phyloP scores from a whole-genome alignment of 1,140 invertebrate species.

The Brachionus paranguensis region DNA sequence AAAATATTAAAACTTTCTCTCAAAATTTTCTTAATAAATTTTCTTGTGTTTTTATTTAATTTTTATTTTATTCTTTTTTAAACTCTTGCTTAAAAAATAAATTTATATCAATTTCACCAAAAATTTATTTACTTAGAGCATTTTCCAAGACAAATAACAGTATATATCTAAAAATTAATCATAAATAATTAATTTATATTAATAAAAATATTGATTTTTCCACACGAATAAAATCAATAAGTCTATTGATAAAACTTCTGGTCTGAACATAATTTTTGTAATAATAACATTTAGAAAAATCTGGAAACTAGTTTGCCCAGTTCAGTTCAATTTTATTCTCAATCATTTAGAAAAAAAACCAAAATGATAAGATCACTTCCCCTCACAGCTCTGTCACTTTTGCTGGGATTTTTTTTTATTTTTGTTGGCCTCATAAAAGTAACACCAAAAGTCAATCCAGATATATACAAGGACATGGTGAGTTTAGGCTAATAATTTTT shows the following conservation, averaged over 20 bases:
- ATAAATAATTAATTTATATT: background rate
- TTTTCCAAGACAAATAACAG: background rate
- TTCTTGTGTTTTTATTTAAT: too few relatives aligned
- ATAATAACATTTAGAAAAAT: background rate
- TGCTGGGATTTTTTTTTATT: constrained; percentile 87
- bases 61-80: too few relatives aligned
- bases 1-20: too few relatives aligned
- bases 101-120: background rate
- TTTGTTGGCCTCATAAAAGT: constrained; percentile 87
- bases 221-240: background rate
- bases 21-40: too few relatives aligned
- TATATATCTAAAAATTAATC: background rate
- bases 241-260: background rate
- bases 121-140: background rate
- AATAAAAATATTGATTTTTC: background rate
- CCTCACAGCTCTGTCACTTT: constrained; percentile 77
- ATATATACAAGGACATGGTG: constrained; percentile 93
- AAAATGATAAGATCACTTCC: constrained; percentile 65
- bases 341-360: background rate
- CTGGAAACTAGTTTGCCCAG: background rate
- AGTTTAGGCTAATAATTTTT: constrained; percentile 51
- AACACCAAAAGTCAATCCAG: constrained; percentile 80
- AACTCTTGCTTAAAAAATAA: too few relatives aligned
- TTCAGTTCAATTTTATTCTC: background rate
- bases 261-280: background rate